These are phyloP conservation scores for Stenoptilia bipunctidactyla DNA, from an alignment of 2,888 invertebrate species.

Conservation along the genomic window DNA sequence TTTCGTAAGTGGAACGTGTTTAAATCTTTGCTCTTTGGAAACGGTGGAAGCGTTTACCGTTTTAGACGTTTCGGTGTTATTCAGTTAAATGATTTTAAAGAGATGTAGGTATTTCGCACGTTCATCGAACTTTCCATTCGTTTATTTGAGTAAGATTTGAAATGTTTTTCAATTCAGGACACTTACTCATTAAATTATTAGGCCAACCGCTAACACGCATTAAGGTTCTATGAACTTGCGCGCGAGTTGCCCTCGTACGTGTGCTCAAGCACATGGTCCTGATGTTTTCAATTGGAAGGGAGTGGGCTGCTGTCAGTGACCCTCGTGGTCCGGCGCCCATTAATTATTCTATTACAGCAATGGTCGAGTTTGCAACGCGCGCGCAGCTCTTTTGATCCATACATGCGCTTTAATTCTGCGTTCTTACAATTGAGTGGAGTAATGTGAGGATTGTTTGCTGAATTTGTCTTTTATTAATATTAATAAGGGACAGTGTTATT, in stretches of 20 bases:
- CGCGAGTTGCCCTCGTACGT: conserved; percentile 16
- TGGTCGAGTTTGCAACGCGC: conserved; percentile 44
- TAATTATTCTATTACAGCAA: conserved; percentile 63
- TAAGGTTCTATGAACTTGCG: conserved; percentile 21
- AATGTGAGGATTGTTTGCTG: too few relatives aligned
- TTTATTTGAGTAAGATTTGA: conserved; percentile 4
- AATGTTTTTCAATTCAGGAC: too few relatives aligned
- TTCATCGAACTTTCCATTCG: too few relatives aligned
- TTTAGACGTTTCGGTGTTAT: conserved; percentile 16
- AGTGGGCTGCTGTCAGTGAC: conserved; percentile 47
- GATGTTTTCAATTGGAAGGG: conserved; percentile 16
- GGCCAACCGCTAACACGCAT: conserved; percentile 15
- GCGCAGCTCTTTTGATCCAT: conserved; percentile 43
- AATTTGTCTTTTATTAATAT: too few relatives aligned
- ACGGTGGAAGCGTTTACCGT: conserved; percentile 29
- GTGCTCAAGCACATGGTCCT: conserved; percentile 4
- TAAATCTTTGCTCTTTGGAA: conserved; percentile 32
- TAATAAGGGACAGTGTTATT: too few relatives aligned
- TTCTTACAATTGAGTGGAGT: too few relatives aligned
- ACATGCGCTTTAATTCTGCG: conserved; percentile 29
- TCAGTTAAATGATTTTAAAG: too few relatives aligned
- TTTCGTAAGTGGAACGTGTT: conserved; percentile 54
- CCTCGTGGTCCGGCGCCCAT: conserved; percentile 43
- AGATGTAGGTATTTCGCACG: too few relatives aligned
- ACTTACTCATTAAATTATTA: conserved; percentile 9